Evolutionary conservation across 2,888 invertebrate genomes (phyloP), one percentile per base, ranked within the genome.

Genomic region (Homarus gammarus): DNA sequence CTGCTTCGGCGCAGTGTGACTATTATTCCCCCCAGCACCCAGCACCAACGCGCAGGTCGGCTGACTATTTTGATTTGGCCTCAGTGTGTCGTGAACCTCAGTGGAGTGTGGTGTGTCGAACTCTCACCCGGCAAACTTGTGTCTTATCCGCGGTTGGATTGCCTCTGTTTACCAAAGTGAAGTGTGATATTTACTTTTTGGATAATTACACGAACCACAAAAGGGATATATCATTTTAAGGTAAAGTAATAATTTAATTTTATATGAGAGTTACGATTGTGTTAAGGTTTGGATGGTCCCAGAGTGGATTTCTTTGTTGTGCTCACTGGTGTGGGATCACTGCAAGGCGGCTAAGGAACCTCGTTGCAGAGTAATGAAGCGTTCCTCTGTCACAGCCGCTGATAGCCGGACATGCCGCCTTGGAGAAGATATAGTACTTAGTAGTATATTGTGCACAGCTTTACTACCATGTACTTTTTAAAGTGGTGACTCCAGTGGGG

Each of bases 41-140:
- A 12, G 27, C 27, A n/a, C 3, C 56, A 18, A 27, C 64, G 64
- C 64, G 64, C 64, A 64, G 64, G 64, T 64, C 64, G 6, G 27
- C 64, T n/a, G 64, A 64, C 64, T 64, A 64, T 64, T 64, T 64
- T 64, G 27, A 64, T 27, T n/a, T 10, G 64, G 64, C 64, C 64
- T 64, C 64, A 64, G 64, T 64, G 64, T 64, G 64, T 64, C 64
- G 64, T 64, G 64, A 2, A 27, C 64, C 6, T n/a, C 27, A 27
- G 64, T 64, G 27, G 27, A 64, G 64, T n/a, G 5, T 1, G 64
- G 27, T n/a, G n/a, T 64, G 64, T 64, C 3, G 64, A 3, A 27
- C 64, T 64, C 64, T 64, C 22, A 2, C 64, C 64, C n/a, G 27
- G 64, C n/a, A 64, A 64, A 56, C 56, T 64, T 27, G n/a, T 27